Evolutionary conservation across 2,888 invertebrate genomes (phyloP), one percentile per base, ranked within the genome.

Genomic region (Tupiocoris notatus): DNA sequence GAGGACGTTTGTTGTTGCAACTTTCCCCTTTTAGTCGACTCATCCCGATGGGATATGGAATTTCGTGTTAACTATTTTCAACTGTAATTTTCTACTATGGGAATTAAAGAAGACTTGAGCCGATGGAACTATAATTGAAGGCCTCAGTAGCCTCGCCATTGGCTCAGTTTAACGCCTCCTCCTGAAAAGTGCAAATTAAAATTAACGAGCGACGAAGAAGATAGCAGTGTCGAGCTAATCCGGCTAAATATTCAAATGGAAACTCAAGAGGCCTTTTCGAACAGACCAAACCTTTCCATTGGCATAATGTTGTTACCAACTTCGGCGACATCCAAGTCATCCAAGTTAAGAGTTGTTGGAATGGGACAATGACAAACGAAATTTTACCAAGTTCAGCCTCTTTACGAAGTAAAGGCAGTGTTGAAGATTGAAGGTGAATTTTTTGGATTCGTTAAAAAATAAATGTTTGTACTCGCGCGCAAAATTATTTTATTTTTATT

Each of bases 21-120:
- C 73, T 73, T 62, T 39, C 62, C 62, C 73, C 58, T 70, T 70
- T 70, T n/a, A n/a, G n/a, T n/a, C n/a, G n/a, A n/a, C n/a, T n/a
- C n/a, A n/a, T n/a, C n/a, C n/a, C n/a, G n/a, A n/a, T n/a, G n/a
- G n/a, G n/a, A n/a, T n/a, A n/a, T n/a, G n/a, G n/a, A n/a, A n/a
- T n/a, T n/a, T n/a, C n/a, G n/a, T n/a, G n/a, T n/a, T n/a, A n/a
- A n/a, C n/a, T n/a, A n/a, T n/a, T n/a, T n/a, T n/a, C n/a, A n/a
- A n/a, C n/a, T n/a, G n/a, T n/a, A n/a, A n/a, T n/a, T n/a, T n/a
- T n/a, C n/a, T n/a, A n/a, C n/a, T n/a, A n/a, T n/a, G n/a, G n/a
- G n/a, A 65, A 70, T 59, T 70, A 61, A 61, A 70, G 70, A n/a
- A n/a, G n/a, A n/a, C n/a, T n/a, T n/a, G n/a, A n/a, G n/a, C n/a